phyloP scores from a whole-genome alignment of 2,797 vertebrate species.

The Poecilia gillii region DNA sequence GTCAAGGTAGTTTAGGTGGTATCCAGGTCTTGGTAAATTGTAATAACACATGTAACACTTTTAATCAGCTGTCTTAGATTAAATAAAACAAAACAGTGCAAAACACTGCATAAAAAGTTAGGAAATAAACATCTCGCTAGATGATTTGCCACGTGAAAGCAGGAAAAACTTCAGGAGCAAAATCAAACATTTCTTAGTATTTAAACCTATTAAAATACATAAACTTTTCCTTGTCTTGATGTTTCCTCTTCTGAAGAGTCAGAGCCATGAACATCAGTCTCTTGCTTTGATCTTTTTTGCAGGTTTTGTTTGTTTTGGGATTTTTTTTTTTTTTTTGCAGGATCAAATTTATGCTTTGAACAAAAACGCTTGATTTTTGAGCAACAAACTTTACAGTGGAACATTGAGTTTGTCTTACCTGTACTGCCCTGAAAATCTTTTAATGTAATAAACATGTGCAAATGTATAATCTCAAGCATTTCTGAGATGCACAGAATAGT shows the following conservation, averaged over 20 bases:
- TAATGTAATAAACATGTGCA: background rate
- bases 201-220: conserved; percentile 23
- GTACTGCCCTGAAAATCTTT: background rate
- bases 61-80: conserved; percentile 27
- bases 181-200: conserved; percentile 27
- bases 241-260: conserved; percentile 41
- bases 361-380: conserved; percentile 46
- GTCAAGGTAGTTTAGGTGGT: background rate
- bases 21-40: background rate
- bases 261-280: conserved; percentile 39
- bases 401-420: background rate
- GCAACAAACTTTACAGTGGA: conserved; percentile 24
- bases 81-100: conserved; percentile 27
- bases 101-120: conserved; percentile 1
- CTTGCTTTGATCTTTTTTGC: conserved; percentile 53
- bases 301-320: conserved; percentile 3
- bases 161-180: conserved; percentile 13
- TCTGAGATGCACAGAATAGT: conserved; percentile 20
- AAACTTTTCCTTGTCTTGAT: conserved; percentile 32
- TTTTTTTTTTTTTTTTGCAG: conserved; percentile 57
- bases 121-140: conserved; percentile 24
- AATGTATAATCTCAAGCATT: conserved; percentile 6
- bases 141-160: conserved; percentile 24
- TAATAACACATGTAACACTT: conserved; percentile 22
- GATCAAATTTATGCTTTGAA: conserved; percentile 53